Percentiles rank a stretch among this genome's conserved stretches.
phyloP scores from a whole-genome alignment of 2,797 vertebrate genomes.

The Leptatherina wallacei region DNA sequence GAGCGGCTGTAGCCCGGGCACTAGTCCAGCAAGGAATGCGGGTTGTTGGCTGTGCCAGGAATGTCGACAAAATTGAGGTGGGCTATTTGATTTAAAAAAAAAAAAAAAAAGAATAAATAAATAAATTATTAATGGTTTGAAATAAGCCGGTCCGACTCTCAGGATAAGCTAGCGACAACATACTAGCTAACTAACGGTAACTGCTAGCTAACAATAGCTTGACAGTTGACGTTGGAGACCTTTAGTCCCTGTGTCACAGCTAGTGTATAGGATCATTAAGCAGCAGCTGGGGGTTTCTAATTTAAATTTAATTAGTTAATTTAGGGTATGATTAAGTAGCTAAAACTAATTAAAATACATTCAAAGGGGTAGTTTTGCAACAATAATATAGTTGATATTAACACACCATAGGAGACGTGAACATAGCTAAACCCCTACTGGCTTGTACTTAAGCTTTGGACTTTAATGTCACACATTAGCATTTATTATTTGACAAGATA shows the following conservation, averaged over 20 bases:
- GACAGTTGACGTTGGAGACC: slow-evolving; percentile 42
- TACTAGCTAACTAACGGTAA: slow-evolving; percentile 54
- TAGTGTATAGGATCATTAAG: neutral
- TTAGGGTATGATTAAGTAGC: neutral
- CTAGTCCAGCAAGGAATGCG: slow-evolving; percentile 94
- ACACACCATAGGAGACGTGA: neutral
- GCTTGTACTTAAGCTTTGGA: neutral
- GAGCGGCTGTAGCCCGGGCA: slow-evolving; percentile 91
- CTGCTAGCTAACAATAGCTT: slow-evolving; percentile 69
- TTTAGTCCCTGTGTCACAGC: slow-evolving; percentile 20
- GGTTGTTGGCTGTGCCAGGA: slow-evolving; percentile 94
- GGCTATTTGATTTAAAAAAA: slow-evolving; percentile 15
- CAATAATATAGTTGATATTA: neutral
- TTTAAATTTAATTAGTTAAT: neutral
- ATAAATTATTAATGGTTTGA: neutral
- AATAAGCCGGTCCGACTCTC: neutral
- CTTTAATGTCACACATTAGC: neutral
- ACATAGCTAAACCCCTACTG: neutral
- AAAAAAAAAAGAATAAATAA: neutral
- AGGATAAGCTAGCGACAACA: slow-evolving; percentile 43
- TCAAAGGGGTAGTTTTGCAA: neutral
- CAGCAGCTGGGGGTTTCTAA: neutral
- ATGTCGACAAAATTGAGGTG: slow-evolving; percentile 94
- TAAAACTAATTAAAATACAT: neutral
- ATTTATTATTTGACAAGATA: neutral